Conservation (phyloP, 2,888 invertebrate genomes). For the Lasioglossum zephyrum region DNA sequence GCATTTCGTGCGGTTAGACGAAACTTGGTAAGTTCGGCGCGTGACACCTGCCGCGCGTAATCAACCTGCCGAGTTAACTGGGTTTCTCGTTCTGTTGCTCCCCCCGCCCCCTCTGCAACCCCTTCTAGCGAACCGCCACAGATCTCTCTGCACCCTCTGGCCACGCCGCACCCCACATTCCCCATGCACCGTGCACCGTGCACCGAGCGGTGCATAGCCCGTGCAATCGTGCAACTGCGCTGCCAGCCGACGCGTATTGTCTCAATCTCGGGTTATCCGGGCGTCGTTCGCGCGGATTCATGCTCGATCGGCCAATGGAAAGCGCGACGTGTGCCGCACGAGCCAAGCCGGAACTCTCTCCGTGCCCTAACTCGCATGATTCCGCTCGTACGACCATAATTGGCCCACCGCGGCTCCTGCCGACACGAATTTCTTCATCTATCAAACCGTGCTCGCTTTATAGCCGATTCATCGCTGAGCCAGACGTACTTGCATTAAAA, state of each 20-base stretch:
- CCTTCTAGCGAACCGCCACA: neutral
- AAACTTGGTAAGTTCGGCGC: conserved; percentile 70
- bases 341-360: neutral
- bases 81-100: conserved; percentile 55
- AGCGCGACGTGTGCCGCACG: conserved; percentile 35
- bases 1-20: conserved; percentile 70
- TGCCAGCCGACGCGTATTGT: conserved; percentile 60
- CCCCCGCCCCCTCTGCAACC: neutral
- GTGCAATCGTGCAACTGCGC: conserved; percentile 24
- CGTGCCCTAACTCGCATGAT: neutral
- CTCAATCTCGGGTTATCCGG: conserved; percentile 52
- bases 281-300: conserved; percentile 44
- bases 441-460: neutral
- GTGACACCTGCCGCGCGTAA: conserved; percentile 75
- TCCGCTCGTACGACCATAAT: neutral
- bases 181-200: neutral
- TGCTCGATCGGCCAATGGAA: conserved; percentile 59
- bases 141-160: neutral
- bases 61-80: conserved; percentile 74
- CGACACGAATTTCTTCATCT: neutral
- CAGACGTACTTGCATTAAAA: neutral
- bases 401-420: neutral
- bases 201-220: neutral
- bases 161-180: conserved; percentile 40
- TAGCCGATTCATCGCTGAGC: neutral